Evolutionary conservation across 2,888 invertebrate species (phyloP).

Genomic region (Allophyes oxyacanthae): DNA sequence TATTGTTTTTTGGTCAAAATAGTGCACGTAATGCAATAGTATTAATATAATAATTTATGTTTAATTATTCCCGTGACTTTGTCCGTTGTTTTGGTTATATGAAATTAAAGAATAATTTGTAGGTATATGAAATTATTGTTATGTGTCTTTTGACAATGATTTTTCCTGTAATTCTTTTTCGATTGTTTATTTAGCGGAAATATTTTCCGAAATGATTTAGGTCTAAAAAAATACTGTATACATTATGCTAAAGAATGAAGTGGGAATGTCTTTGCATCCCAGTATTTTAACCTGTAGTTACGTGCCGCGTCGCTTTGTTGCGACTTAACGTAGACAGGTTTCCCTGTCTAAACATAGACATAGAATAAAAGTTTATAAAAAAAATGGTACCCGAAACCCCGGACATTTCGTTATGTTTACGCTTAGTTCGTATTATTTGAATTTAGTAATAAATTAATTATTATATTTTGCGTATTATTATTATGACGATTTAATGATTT

Average conservation of each 20-base stretch:
- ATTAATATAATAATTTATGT: conserved; percentile 37
- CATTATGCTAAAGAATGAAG: too few species aligned
- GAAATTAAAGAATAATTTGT: conserved; percentile 14
- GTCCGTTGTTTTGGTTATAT: conserved; percentile 4
- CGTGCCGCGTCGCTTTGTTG: too few species aligned
- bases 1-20: conserved; percentile 1
- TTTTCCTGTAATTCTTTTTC: conserved; percentile 13
- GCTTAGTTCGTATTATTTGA: conserved; percentile 50
- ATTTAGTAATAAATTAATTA: conserved; percentile 46
- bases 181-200: conserved; percentile 8
- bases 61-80: conserved; percentile 10
- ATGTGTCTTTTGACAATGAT: conserved; percentile 17
- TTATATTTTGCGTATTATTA: conserved; percentile 38
- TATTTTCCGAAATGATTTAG: conserved; percentile 14
- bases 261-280: too few species aligned
- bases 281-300: too few species aligned
- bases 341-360: too few species aligned
- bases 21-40: conserved; percentile 40
- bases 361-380: too few species aligned
- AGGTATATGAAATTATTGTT: conserved; percentile 27
- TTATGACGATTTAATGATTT: conserved; percentile 62
- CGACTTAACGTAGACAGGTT: too few species aligned
- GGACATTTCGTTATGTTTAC: conserved; percentile 39
- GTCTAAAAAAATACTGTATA: conserved; percentile 4
- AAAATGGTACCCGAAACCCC: not conserved